Conservation (phyloP, 2,113 vertebrate genomes). For the Pseudorectes ferrugineus region DNA sequence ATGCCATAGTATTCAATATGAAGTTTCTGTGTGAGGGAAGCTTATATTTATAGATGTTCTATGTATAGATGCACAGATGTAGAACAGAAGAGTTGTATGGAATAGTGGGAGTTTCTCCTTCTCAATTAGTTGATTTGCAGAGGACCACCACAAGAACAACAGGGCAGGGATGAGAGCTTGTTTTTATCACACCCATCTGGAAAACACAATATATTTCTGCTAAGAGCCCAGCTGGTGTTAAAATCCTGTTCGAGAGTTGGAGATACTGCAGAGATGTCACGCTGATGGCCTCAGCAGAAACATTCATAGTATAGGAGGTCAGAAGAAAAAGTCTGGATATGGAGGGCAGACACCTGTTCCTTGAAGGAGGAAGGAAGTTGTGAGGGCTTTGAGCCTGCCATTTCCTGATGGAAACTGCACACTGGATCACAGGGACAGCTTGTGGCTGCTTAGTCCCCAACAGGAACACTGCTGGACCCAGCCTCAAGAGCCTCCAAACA, state of each 20-base stretch:
- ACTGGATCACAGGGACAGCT: accelerated
- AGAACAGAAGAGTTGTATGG: background rate
- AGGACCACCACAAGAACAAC: background rate
- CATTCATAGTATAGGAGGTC: accelerated
- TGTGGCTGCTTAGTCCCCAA: background rate
- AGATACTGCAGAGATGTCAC: background rate
- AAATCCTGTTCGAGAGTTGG: background rate
- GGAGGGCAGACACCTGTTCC: background rate
- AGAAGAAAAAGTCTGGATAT: background rate
- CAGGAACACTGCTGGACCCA: background rate
- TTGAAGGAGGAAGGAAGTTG: background rate
- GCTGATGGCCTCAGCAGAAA: background rate
- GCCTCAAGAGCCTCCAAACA: background rate
- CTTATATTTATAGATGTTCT: background rate
- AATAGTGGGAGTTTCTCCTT: background rate
- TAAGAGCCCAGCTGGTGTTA: background rate
- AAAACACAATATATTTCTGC: background rate
- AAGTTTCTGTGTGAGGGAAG: background rate
- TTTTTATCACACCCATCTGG: background rate
- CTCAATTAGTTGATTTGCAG: background rate
- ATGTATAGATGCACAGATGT: background rate
- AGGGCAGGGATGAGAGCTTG: background rate
- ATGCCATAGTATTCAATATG: background rate
- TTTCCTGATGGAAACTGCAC: background rate
- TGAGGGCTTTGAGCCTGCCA: background rate